phyloP scores from a whole-genome alignment of 1,140 invertebrate genomes.

The Cyphomyrmex costatus region DNA sequence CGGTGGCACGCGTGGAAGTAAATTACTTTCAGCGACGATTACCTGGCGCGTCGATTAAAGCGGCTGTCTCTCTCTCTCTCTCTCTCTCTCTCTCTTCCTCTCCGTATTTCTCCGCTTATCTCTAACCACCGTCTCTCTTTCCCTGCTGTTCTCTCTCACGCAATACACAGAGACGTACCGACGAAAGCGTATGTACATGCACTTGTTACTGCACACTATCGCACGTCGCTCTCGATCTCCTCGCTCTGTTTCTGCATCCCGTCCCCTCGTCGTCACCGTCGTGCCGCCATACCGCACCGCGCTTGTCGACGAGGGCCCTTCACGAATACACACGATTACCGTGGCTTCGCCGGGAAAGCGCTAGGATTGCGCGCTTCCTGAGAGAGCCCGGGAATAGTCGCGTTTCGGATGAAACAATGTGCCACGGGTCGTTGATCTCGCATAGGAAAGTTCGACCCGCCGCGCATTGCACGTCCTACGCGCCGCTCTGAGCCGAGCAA shows the following conservation, averaged over 20 bases:
- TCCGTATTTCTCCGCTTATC: not conserved
- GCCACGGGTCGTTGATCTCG: constrained; percentile 71
- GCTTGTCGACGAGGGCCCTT: constrained; percentile 70
- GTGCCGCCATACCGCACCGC: constrained; percentile 37
- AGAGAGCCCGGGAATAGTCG: constrained; percentile 68
- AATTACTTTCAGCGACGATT: constrained; percentile 78
- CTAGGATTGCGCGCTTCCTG: constrained; percentile 73
- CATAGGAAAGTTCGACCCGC: constrained; percentile 57
- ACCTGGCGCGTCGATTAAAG: constrained; percentile 74
- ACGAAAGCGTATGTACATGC: constrained; percentile 21
- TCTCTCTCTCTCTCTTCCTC: constrained; percentile 5
- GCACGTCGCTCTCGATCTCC: constrained; percentile 37
- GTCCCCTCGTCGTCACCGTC: constrained; percentile 22
- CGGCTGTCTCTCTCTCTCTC: constrained; percentile 26
- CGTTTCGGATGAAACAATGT: constrained; percentile 74
- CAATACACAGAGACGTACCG: not conserved
- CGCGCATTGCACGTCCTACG: not conserved
- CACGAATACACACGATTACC: constrained; percentile 75
- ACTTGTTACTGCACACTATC: constrained; percentile 1
- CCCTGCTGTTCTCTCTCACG: not conserved
- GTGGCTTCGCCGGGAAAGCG: constrained; percentile 68
- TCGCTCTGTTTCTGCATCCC: constrained; percentile 53
- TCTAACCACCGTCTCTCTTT: not conserved
- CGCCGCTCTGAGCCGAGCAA: not conserved
- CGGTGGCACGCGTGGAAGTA: constrained; percentile 76